These are phyloP conservation scores for Brachionus rubens DNA, from an alignment of 1,140 invertebrate species.

Conservation along the genomic window DNA sequence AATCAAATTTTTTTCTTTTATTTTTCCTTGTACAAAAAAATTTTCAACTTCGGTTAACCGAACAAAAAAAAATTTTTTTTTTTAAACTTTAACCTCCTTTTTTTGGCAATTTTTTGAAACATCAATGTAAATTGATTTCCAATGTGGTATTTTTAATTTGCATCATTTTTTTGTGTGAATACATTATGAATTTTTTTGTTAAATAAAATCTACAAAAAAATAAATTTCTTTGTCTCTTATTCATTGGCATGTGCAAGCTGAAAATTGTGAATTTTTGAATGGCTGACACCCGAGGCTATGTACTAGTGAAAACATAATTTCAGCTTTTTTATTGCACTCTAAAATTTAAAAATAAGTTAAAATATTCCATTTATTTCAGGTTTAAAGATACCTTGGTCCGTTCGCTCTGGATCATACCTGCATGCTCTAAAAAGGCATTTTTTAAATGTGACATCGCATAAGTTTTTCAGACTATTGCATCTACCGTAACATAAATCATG, in stretches of 20 bases:
- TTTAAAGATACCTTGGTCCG: neutral
- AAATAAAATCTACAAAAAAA: neutral
- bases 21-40: neutral
- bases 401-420: too few species aligned
- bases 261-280: too few species aligned
- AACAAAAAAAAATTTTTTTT: neutral
- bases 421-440: neutral
- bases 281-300: neutral
- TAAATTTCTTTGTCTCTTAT: too few species aligned
- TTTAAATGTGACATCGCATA: neutral
- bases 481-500: conserved; percentile 7
- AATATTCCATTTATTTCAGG: neutral
- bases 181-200: neutral
- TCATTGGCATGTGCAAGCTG: too few species aligned
- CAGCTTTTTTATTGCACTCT: neutral
- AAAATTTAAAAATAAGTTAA: neutral
- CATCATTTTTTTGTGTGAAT: too few species aligned
- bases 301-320: neutral
- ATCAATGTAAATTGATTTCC: too few species aligned
- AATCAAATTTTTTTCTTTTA: neutral
- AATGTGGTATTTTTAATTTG: too few species aligned
- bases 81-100: neutral
- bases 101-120: too few species aligned
- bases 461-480: neutral
- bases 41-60: too few species aligned